These are phyloP conservation scores for Palythoa grandiflora DNA, from an alignment of 92 coral and sea anemone genomes.

Conservation along the genomic window DNA sequence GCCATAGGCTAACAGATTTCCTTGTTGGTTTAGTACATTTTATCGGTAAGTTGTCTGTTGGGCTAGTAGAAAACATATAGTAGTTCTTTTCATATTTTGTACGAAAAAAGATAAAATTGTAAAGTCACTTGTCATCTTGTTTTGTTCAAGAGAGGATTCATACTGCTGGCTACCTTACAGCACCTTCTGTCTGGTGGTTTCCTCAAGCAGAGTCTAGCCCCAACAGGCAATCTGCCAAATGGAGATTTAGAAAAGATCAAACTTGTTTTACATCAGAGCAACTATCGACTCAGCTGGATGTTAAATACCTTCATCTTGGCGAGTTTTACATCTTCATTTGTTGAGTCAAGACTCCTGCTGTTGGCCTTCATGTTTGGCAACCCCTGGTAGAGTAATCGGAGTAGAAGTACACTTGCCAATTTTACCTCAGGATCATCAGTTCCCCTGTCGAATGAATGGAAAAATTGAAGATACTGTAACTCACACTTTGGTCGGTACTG, in stretches of 20 bases:
- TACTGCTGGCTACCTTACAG: no score
- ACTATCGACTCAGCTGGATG: neutral
- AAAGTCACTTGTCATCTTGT: no score
- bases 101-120: no score
- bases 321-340: slow-evolving; percentile 29
- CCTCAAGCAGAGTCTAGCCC: no score
- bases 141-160: no score
- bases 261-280: neutral
- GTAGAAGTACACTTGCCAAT: slow-evolving; percentile 72
- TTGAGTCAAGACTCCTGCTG: slow-evolving; percentile 24
- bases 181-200: no score
- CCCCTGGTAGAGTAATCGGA: slow-evolving; percentile 84
- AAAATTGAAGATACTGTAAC: neutral
- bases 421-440: slow-evolving; percentile 61
- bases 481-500: neutral
- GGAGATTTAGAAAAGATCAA: neutral
- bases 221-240: no score
- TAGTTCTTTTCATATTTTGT: no score
- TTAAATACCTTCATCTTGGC: slow-evolving; percentile 33
- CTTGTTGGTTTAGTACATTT: no score
- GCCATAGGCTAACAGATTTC: no score
- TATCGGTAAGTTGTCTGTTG: no score
- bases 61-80: no score
- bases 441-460: slow-evolving; percentile 51
- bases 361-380: slow-evolving; percentile 83